Evolutionary conservation across 2,113 vertebrate genomes (phyloP), one percentile per base, ranked within the genome.

Genomic region (Cranoglanis bouderius): DNA sequence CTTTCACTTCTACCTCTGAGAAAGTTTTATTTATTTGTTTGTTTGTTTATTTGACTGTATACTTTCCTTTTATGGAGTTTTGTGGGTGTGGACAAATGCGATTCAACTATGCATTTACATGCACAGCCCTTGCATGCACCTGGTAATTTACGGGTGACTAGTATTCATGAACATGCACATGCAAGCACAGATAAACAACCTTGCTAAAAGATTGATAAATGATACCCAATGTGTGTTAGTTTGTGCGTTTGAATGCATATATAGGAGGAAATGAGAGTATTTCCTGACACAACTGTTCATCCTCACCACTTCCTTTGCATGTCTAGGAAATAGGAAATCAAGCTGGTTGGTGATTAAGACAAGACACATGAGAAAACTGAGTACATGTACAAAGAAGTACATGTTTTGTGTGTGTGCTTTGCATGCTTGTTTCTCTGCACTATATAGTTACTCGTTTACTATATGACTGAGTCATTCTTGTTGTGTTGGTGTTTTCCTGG

Each of bases 401-500:
- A 1, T 43, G 19, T 75, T n/a, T n/a, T n/a, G 7, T 43, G 38
- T 38, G 67, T 72, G 35, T 72, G 72, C 18, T 26, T 77, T 77
- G 40, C 4, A 70, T 70, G 32, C 67, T 67, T 24, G 49, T 26
- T 53, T 77, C 29, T 51, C 38, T 78, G 85, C 74, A 78, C 74
- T 43, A 35, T 65, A 32, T 63, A 13, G 26, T 67, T 19, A 51
- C 0, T 63, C 26, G 65, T 59, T 74, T 21, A n/a, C 29, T 72
- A 19, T 49, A 87, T 43, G 43, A 49, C 8, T 35, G 70, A 61
- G 40, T 77, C 67, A 86, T 67, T 67, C n/a, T 85, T 84, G 51
- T 88, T 88, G 86, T 88, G 89, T 75, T 88, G 77, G 77, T 82
- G 70, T 88, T 19, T 88, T 72, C 53, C 87, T 65, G 9, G 51